These are phyloP conservation scores for Eulemur albifrons DNA, from an alignment of 2,797 vertebrate species.

Conservation along the genomic window DNA sequence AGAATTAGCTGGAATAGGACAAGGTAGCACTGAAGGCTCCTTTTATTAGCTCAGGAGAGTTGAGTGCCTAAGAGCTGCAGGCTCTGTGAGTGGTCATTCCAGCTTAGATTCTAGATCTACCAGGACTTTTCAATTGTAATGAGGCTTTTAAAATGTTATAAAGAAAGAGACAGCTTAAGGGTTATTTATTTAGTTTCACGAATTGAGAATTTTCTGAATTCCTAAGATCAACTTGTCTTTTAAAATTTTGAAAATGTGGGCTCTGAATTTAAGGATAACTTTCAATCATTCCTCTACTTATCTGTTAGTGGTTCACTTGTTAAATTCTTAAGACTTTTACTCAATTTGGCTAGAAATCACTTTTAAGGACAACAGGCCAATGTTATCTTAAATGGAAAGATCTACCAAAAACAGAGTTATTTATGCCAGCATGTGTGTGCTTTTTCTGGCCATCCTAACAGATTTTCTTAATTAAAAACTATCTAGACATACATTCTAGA, in stretches of 20 bases:
- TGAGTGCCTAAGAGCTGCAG: background rate
- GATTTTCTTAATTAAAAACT: background rate
- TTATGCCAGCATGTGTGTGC: background rate
- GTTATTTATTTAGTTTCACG: background rate
- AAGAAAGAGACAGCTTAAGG: background rate
- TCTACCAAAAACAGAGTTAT: background rate
- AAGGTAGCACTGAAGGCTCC: background rate
- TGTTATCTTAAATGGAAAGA: background rate
- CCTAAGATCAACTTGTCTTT: background rate
- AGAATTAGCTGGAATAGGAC: background rate
- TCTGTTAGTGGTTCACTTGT: background rate
- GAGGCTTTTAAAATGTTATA: background rate
- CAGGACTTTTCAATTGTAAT: background rate
- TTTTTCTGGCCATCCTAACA: background rate
- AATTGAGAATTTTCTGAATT: background rate
- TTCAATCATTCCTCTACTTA: background rate
- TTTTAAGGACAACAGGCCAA: background rate
- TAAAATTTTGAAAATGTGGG: background rate
- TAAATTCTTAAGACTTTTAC: background rate
- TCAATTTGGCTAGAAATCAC: background rate
- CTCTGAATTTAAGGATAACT: background rate
- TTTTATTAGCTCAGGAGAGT: background rate
- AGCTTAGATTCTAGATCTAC: background rate
- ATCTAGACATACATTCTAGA: background rate
- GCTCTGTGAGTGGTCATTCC: too few species aligned